A percentile compares a stretch with the other conserved stretches of the same genome.
Conservation (phyloP, 2,888 invertebrate genomes). For the Amorpha juglandis region DNA sequence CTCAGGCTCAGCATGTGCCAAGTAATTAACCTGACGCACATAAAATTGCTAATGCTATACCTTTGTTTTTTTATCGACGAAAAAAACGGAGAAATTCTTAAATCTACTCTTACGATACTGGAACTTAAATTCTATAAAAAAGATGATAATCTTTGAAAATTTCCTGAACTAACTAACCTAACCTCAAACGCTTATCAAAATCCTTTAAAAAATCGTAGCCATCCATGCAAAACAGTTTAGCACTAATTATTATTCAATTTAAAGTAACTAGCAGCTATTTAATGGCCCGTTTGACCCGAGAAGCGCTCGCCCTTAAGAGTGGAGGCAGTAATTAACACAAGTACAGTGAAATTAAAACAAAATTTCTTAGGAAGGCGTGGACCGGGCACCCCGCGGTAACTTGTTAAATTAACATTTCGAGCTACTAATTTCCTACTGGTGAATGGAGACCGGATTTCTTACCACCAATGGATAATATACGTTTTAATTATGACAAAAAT, state of each 20-base stretch:
- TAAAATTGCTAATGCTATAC: too few species aligned
- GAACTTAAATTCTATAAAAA: background rate
- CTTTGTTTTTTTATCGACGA: too few species aligned
- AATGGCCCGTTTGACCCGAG: constrained; percentile 21
- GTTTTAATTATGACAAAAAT: background rate
- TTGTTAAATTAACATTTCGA: constrained; percentile 22
- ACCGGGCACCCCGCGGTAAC: constrained; percentile 8
- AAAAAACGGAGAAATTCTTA: too few species aligned
- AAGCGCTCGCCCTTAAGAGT: constrained; percentile 20
- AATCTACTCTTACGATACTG: too few species aligned
- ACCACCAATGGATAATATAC: background rate
- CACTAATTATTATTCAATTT: constrained; percentile 8
- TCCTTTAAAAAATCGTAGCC: background rate
- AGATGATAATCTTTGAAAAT: background rate
- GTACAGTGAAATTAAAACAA: constrained; percentile 44
- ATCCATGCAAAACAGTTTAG: background rate
- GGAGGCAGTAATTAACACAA: constrained; percentile 43
- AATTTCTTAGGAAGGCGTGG: constrained; percentile 32
- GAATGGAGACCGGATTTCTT: constrained; percentile 12
- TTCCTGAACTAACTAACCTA: background rate
- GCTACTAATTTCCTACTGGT: constrained; percentile 16
- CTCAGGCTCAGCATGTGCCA: too few species aligned
- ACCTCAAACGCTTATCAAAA: background rate
- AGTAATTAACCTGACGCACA: too few species aligned
- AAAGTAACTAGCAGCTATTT: constrained; percentile 2